Evolutionary conservation across 2,797 vertebrate species (phyloP).

Genomic region (Mycteria americana): DNA sequence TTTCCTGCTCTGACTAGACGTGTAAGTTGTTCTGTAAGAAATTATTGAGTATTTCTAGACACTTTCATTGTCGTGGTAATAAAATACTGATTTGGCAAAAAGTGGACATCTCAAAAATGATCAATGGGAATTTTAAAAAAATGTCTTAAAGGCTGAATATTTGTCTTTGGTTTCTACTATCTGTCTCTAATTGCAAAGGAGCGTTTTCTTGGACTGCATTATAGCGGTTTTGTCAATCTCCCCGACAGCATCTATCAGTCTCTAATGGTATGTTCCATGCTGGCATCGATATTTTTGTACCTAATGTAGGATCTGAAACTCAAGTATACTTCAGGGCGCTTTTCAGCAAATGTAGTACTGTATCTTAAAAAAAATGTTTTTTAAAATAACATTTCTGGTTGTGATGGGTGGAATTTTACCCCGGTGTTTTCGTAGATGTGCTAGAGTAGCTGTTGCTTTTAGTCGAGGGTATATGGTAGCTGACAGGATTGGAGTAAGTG

Average conservation of each 20-base stretch:
- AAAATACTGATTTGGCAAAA: not conserved
- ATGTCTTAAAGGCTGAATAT: not conserved
- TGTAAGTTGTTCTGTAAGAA: not conserved
- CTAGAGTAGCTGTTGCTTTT: not conserved
- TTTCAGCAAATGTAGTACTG: not conserved
- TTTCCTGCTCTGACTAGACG: not conserved
- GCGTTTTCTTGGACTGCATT: not conserved
- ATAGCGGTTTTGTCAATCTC: not conserved
- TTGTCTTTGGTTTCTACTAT: not conserved
- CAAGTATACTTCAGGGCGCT: not conserved
- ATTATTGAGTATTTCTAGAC: not conserved
- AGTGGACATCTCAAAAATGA: not conserved
- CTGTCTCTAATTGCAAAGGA: not conserved
- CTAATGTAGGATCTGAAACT: not conserved
- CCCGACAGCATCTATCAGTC: not conserved
- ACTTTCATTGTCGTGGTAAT: fast-evolving
- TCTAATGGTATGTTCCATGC: not conserved
- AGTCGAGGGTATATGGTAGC: fast-evolving
- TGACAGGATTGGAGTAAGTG: not conserved
- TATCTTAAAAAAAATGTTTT: not conserved
- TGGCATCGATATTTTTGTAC: not conserved
- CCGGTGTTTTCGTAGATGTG: fast-evolving
- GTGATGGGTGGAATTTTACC: not conserved
- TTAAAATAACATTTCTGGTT: not conserved
- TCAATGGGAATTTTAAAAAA: not conserved